These are phyloP conservation scores for Ameiurus melas DNA, from an alignment of 2,113 vertebrate genomes.

Conservation along the genomic window DNA sequence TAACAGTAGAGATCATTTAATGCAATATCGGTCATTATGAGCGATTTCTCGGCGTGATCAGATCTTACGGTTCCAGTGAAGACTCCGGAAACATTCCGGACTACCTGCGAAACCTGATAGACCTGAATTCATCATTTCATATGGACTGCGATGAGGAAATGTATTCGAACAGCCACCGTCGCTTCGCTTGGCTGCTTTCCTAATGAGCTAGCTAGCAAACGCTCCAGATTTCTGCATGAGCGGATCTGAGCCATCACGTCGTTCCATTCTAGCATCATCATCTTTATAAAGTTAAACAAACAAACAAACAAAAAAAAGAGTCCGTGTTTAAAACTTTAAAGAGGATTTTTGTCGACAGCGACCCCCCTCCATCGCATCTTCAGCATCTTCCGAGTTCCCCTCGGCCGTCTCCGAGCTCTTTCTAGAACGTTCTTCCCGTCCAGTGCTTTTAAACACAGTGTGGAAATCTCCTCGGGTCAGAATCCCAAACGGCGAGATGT, in stretches of 20 bases:
- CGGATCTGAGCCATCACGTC: too few species aligned
- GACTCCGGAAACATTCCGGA: too few species aligned
- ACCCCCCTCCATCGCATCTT: not conserved
- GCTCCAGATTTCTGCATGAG: not conserved
- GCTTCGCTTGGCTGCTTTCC: not conserved
- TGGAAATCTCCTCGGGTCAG: not conserved
- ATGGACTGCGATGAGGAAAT: not conserved
- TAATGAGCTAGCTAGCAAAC: not conserved
- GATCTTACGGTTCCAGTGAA: not conserved
- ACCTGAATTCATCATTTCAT: not conserved
- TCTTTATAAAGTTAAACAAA: not conserved
- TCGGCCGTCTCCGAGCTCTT: not conserved
- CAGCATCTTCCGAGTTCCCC: not conserved
- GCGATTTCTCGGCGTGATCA: not conserved
- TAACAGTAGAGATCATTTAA: not conserved
- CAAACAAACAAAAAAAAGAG: not conserved
- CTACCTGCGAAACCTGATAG: not conserved
- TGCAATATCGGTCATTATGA: not conserved
- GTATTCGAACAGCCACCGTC: not conserved
- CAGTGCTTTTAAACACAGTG: not conserved
- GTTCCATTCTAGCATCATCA: too few species aligned
- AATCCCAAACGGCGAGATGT: not conserved
- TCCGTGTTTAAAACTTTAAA: not conserved
- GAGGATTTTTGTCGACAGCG: not conserved
- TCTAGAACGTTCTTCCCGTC: not conserved